Evolutionary conservation across 2,888 invertebrate genomes (phyloP), one percentile per base, ranked within the genome.

Genomic region (Onchidella celtica): DNA sequence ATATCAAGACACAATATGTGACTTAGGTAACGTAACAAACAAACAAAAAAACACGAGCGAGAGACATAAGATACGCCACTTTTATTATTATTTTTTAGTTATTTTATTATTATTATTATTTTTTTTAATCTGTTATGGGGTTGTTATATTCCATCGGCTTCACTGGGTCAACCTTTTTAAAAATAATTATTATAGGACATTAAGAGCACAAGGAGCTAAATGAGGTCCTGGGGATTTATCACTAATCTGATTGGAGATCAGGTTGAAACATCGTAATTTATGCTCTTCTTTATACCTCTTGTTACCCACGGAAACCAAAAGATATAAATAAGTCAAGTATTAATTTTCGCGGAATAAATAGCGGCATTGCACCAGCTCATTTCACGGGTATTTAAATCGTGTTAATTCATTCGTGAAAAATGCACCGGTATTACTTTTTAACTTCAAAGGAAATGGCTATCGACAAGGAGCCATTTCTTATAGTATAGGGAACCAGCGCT

Each of bases 381-480:
- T 75, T 75, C 75, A 75, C 75, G 74, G 65, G 21, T 63, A 29
- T 75, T 75, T 75, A 75, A 63, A 17, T 65, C 29, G 40, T 2
- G 63, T 21, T 75, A 14, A 75, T n/a, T 36, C 47, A 29, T 14
- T 27, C 75, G 75, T 75, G 75, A 63, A 75, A 36, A 47, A 63
- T 75, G 65, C 75, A 75, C 75, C 65, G 65, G 65, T 61, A 75
- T 75, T 75, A 75, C 75, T 11, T 75, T 75, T 40, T 21, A 65
- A 75, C 75, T 65, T 75, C 75, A 75, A 75, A 75, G 65, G 59
- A 63, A 73, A 40, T 29, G n/a, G 65, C 65, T 65, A 40, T 75
- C 75, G 65, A 75, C 47, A 75, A 63, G 65, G 40, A 75, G 63
- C 40, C 65, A 32, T 29, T 40, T 75, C 75, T 75, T 65, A 65